Percentiles rank a stretch among this genome's conserved stretches.
Evolutionary conservation across 2,113 vertebrate genomes (phyloP).

Genomic region (Callocephalon fimbriatum): DNA sequence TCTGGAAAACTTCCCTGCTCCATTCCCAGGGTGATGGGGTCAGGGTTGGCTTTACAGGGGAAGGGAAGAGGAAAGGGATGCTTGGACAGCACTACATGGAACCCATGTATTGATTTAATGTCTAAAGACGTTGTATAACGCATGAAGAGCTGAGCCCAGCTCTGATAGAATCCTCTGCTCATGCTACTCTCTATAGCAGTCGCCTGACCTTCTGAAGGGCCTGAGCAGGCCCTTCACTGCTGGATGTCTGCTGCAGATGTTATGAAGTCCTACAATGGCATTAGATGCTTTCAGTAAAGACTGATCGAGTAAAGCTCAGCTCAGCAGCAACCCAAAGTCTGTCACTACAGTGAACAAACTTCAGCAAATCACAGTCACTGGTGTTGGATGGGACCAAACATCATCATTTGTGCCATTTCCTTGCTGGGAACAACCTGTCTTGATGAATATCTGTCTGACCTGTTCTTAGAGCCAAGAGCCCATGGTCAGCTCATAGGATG

Average conservation of each 20-base stretch:
- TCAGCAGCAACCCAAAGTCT: neutral
- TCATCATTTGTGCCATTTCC: neutral
- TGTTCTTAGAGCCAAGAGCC: neutral
- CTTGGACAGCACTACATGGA: neutral
- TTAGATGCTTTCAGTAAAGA: neutral
- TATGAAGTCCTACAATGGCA: neutral
- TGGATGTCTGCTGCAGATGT: neutral
- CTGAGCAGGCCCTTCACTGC: neutral
- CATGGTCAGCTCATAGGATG: rapidly evolving
- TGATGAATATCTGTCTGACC: neutral
- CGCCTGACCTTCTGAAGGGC: neutral
- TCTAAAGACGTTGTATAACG: neutral
- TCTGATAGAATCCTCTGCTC: neutral
- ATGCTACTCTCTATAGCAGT: rapidly evolving
- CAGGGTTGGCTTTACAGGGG: neutral
- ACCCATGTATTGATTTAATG: neutral
- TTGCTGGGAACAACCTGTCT: neutral
- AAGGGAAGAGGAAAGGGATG: neutral
- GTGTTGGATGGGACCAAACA: neutral
- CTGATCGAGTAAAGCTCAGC: neutral
- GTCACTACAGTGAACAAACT: neutral
- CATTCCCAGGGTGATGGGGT: neutral
- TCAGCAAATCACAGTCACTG: neutral
- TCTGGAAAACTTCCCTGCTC: rapidly evolving
- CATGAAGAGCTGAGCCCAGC: neutral